A percentile compares a stretch with the other conserved stretches of the same genome.
Evolutionary conservation across 2,888 invertebrate genomes (phyloP).

Genomic region (Lasioglossum oenotherae): DNA sequence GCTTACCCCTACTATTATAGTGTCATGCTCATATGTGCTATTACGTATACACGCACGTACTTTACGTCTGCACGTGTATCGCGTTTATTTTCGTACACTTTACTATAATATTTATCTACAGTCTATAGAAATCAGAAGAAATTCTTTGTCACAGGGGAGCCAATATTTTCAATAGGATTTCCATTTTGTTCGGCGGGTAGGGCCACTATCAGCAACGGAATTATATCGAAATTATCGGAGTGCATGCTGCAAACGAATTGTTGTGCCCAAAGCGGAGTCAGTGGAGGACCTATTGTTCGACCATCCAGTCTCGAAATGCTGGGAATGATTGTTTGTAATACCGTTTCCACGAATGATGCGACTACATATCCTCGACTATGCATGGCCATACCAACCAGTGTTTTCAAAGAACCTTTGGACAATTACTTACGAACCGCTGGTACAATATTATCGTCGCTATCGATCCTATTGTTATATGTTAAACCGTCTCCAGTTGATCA

Average conservation of each 20-base stretch:
- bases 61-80: background rate
- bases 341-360: slow-evolving; percentile 84
- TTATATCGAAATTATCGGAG: slow-evolving; percentile 85
- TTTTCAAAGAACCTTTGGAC: slow-evolving; percentile 83
- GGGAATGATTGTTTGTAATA: slow-evolving; percentile 87
- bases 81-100: background rate
- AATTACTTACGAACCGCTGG: slow-evolving; percentile 84
- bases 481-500: background rate
- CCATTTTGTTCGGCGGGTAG: slow-evolving; percentile 86
- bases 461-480: background rate
- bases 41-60: background rate
- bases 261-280: slow-evolving; percentile 88
- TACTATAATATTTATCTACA: background rate
- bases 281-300: slow-evolving; percentile 87
- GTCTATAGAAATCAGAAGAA: background rate
- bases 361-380: slow-evolving; percentile 87
- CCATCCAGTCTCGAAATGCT: slow-evolving; percentile 84
- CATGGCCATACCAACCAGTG: slow-evolving; percentile 87
- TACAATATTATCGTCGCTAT: background rate
- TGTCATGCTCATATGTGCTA: background rate
- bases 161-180: slow-evolving; percentile 87
- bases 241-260: slow-evolving; percentile 88
- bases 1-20: background rate
- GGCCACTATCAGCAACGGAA: slow-evolving; percentile 86
- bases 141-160: slow-evolving; percentile 84